Conservation (phyloP, 1,140 invertebrate species). For the Oncopeltus fasciatus region DNA sequence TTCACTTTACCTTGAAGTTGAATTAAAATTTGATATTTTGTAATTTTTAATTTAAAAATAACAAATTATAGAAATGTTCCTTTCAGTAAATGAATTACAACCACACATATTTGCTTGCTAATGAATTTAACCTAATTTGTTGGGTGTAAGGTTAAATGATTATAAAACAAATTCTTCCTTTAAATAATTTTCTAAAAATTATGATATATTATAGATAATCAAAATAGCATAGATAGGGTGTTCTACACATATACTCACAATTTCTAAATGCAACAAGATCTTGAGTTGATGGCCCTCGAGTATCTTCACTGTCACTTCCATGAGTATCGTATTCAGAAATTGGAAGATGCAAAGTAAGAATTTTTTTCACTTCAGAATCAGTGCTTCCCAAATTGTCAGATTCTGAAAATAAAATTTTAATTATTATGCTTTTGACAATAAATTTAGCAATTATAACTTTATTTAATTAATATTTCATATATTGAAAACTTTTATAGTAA, state of each 20-base stretch:
- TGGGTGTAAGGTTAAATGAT: neutral
- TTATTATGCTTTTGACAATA: too few relatives aligned
- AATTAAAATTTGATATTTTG: too few relatives aligned
- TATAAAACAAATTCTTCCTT: neutral
- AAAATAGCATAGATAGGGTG: neutral
- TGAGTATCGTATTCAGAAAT: constrained; percentile 75
- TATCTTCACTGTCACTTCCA: constrained; percentile 57
- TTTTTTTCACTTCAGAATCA: constrained; percentile 76
- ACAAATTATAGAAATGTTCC: too few relatives aligned
- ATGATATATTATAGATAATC: neutral
- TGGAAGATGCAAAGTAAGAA: constrained; percentile 71
- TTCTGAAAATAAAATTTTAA: constrained; percentile 49
- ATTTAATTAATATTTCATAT: too few relatives aligned
- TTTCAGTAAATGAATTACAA: too few relatives aligned
- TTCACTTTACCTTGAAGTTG: too few relatives aligned
- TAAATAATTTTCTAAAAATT: neutral
- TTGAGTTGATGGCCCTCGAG: constrained; percentile 30
- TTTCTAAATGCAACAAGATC: constrained; percentile 43
- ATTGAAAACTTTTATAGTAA: too few relatives aligned
- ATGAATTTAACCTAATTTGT: constrained; percentile 17
- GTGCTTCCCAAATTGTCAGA: constrained; percentile 73
- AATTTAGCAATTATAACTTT: too few relatives aligned
- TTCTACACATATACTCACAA: too few relatives aligned
- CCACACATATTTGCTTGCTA: too few relatives aligned
- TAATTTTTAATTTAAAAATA: too few relatives aligned